These are phyloP conservation scores for Epistrophe grossulariae DNA, from an alignment of 2,888 invertebrate species.

Conservation along the genomic window DNA sequence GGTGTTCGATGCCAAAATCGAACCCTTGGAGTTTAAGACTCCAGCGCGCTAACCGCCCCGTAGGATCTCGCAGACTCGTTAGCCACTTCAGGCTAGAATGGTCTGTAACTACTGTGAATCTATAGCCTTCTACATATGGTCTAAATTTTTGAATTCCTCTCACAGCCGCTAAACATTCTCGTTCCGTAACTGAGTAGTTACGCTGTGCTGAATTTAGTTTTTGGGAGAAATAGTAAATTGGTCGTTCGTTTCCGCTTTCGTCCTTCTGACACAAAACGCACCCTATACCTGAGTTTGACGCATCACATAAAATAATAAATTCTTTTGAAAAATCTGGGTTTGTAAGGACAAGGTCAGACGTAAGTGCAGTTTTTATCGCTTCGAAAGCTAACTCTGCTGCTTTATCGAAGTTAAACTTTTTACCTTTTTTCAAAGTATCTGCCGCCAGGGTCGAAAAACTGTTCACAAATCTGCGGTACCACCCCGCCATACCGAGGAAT, in stretches of 20 bases:
- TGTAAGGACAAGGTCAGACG: background rate
- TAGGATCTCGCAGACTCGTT: background rate
- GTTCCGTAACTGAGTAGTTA: slow-evolving; percentile 1
- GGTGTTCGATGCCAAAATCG: slow-evolving; percentile 7
- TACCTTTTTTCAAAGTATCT: slow-evolving; percentile 14
- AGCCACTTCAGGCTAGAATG: slow-evolving; percentile 5
- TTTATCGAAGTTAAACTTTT: background rate
- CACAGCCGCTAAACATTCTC: background rate
- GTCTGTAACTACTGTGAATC: background rate
- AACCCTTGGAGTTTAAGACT: background rate
- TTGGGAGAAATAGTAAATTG: slow-evolving; percentile 13
- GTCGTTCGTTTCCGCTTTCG: slow-evolving; percentile 40
- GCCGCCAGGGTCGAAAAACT: slow-evolving; percentile 49
- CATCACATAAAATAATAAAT: slow-evolving; percentile 45
- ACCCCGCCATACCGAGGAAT: slow-evolving; percentile 27
- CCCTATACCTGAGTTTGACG: slow-evolving; percentile 53
- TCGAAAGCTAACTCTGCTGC: background rate
- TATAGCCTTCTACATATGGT: background rate
- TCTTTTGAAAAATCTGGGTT: slow-evolving; percentile 57
- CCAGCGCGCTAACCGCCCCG: slow-evolving; percentile 3
- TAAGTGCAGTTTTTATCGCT: background rate
- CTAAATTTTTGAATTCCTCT: background rate
- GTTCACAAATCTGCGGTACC: slow-evolving; percentile 1
- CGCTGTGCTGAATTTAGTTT: background rate
- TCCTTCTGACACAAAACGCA: slow-evolving; percentile 48